These are phyloP conservation scores for Brachyalestes nurse DNA, from an alignment of 2,797 vertebrate species.

Conservation along the genomic window DNA sequence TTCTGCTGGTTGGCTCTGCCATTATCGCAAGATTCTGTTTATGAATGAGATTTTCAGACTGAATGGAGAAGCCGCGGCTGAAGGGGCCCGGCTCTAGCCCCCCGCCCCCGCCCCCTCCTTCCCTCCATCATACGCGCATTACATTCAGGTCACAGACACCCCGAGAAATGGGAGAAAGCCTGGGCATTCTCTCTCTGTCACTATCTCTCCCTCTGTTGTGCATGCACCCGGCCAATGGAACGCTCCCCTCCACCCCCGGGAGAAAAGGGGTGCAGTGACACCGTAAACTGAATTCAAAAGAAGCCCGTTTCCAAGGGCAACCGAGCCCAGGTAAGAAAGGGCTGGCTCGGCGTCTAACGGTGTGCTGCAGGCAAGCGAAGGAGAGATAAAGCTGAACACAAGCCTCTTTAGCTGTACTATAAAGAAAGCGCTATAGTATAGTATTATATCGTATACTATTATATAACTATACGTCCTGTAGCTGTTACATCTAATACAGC, in stretches of 20 bases:
- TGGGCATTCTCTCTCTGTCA: constrained; percentile 6
- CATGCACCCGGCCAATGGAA: constrained; percentile 31
- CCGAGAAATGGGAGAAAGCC: constrained; percentile 24
- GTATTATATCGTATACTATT: no score
- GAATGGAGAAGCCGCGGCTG: constrained; percentile 37
- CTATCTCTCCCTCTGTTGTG: background rate
- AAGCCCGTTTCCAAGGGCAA: constrained; percentile 21
- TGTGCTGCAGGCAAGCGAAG: background rate
- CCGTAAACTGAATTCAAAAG: constrained; percentile 42
- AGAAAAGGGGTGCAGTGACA: constrained; percentile 33
- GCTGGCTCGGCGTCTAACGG: background rate
- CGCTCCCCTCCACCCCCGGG: background rate
- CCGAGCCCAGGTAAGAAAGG: background rate
- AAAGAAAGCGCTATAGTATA: no score
- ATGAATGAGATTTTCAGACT: constrained; percentile 56
- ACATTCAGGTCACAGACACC: constrained; percentile 49
- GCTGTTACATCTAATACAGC: no score
- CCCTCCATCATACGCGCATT: constrained; percentile 26
- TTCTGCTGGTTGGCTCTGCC: constrained; percentile 4
- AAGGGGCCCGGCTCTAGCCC: constrained; percentile 8
- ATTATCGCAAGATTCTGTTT: constrained; percentile 37
- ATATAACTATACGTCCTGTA: no score
- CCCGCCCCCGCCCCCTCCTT: constrained; percentile 21
- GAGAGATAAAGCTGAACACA: background rate
- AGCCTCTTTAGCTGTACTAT: no score